These are phyloP conservation scores for Ptilodon capucinus DNA, from an alignment of 2,888 invertebrate species.

Conservation along the genomic window DNA sequence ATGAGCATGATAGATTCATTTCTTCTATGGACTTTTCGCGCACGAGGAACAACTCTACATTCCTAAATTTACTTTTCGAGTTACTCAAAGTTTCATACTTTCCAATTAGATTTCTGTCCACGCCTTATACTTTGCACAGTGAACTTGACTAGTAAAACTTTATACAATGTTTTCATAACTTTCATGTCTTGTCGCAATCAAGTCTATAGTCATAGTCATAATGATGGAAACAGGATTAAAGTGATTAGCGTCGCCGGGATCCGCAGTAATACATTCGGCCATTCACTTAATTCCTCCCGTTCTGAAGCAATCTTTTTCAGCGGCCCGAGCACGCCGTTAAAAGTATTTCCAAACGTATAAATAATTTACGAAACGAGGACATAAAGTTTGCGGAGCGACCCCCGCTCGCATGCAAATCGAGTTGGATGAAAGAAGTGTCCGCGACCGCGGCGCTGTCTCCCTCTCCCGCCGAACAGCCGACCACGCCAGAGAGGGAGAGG, in stretches of 20 bases:
- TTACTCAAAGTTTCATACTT: too few species aligned
- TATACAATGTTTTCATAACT: not conserved
- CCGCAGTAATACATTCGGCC: conserved; percentile 60
- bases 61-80: too few species aligned
- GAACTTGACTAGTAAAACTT: too few species aligned
- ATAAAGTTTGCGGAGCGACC: conserved; percentile 80
- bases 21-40: too few species aligned
- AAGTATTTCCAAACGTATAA: conserved; percentile 81
- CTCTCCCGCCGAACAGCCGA: conserved; percentile 44
- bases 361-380: conserved; percentile 82
- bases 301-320: conserved; percentile 74
- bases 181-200: not conserved
- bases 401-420: conserved; percentile 80
- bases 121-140: too few species aligned
- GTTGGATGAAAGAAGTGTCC: conserved; percentile 78
- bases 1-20: too few species aligned
- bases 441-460: conserved; percentile 64
- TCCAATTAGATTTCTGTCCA: too few species aligned
- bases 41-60: too few species aligned
- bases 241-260: conserved; percentile 51
- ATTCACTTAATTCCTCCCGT: conserved; percentile 72
- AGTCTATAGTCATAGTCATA: conserved; percentile 26
- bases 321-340: conserved; percentile 70
- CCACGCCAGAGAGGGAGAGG: conserved; percentile 43
- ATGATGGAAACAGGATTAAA: conserved; percentile 44